Evolutionary conservation across 2,888 invertebrate species (phyloP).

Genomic region (Nowickia ferox): DNA sequence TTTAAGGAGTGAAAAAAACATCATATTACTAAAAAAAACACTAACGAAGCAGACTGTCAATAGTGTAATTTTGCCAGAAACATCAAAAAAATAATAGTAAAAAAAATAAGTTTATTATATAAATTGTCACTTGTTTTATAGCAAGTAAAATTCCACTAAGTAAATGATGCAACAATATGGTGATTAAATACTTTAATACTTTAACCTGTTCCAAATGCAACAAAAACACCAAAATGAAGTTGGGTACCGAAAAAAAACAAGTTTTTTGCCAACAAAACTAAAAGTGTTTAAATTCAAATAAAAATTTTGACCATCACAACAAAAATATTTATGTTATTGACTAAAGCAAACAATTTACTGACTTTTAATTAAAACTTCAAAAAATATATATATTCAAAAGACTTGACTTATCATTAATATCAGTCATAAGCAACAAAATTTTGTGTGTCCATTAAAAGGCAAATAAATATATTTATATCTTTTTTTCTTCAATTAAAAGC

Average conservation of each 20-base stretch:
- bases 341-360: slow-evolving; percentile 6
- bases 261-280: slow-evolving; percentile 32
- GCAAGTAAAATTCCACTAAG: slow-evolving; percentile 21
- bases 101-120: slow-evolving; percentile 15
- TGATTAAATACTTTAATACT: slow-evolving; percentile 61
- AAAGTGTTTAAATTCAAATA: background rate
- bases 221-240: background rate
- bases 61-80: background rate
- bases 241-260: background rate
- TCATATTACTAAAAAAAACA: background rate
- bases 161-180: slow-evolving; percentile 53
- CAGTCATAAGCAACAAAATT: slow-evolving; percentile 3
- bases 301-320: background rate
- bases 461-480: too few relatives aligned
- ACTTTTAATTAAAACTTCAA: slow-evolving; percentile 43
- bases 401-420: slow-evolving; percentile 1
- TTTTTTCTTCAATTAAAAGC: too few relatives aligned
- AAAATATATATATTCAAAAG: background rate
- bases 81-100: too few relatives aligned
- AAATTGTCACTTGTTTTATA: slow-evolving; percentile 39
- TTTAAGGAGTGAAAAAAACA: background rate
- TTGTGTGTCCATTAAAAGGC: too few relatives aligned
- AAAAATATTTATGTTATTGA: background rate
- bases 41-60: background rate
- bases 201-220: slow-evolving; percentile 56